Evolutionary conservation across 2,888 invertebrate species (phyloP).

Genomic region (Luperina testacea): DNA sequence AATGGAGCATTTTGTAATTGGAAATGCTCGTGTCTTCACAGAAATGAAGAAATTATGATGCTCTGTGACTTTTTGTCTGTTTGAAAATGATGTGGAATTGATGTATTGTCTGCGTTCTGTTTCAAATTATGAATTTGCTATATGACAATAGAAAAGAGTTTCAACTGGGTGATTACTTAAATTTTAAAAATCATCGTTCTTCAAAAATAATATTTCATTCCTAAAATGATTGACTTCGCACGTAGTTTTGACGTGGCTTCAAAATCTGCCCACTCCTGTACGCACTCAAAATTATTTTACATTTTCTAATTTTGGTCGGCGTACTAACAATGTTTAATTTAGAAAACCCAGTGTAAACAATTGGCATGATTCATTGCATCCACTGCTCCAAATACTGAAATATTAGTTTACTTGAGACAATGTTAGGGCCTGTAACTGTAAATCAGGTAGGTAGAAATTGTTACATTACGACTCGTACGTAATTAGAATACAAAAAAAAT

Average conservation of each 20-base stretch:
- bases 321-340: slow-evolving; percentile 77
- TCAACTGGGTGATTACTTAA: background rate
- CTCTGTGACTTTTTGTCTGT: slow-evolving; percentile 35
- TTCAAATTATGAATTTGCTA: slow-evolving; percentile 1
- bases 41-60: slow-evolving; percentile 59
- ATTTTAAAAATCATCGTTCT: background rate
- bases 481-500: slow-evolving; percentile 13
- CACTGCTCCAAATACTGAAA: slow-evolving; percentile 77
- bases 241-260: slow-evolving; percentile 1
- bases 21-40: slow-evolving; percentile 56
- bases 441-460: slow-evolving; percentile 49
- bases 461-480: slow-evolving; percentile 4
- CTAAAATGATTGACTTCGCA: background rate
- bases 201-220: background rate
- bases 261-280: slow-evolving; percentile 20
- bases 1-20: slow-evolving; percentile 69
- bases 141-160: background rate
- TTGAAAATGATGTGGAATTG: slow-evolving; percentile 36
- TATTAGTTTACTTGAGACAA: slow-evolving; percentile 72
- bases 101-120: slow-evolving; percentile 27
- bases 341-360: slow-evolving; percentile 74
- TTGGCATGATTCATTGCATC: slow-evolving; percentile 79
- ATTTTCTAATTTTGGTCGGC: slow-evolving; percentile 70
- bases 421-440: slow-evolving; percentile 61
- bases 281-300: slow-evolving; percentile 47